phyloP scores from a whole-genome alignment of 2,797 vertebrate genomes.

The Buceros bicornis region DNA sequence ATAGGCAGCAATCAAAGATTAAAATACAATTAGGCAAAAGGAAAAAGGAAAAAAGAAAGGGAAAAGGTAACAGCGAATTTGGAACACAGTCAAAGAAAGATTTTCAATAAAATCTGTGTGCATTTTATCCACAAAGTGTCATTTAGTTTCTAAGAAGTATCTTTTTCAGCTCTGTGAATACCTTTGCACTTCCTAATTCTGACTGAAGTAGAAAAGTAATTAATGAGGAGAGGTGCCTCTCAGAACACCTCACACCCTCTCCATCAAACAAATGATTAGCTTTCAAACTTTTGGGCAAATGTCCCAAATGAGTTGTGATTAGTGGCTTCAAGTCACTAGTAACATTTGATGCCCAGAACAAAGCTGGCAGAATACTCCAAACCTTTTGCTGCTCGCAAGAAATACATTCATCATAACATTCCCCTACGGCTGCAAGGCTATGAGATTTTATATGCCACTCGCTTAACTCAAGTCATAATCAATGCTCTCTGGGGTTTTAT shows the following conservation, averaged over 20 bases:
- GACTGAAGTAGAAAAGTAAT: slow-evolving; percentile 8
- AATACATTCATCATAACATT: slow-evolving; percentile 60
- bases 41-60: neutral
- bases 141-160: slow-evolving; percentile 18
- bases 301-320: slow-evolving; percentile 28
- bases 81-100: neutral
- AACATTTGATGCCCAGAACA: slow-evolving; percentile 21
- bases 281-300: slow-evolving; percentile 42
- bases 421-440: neutral
- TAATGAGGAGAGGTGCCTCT: slow-evolving; percentile 5
- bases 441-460: slow-evolving; percentile 53
- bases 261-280: neutral
- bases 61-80: neutral
- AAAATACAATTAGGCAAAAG: neutral
- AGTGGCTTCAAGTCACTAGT: slow-evolving; percentile 16
- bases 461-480: slow-evolving; percentile 65
- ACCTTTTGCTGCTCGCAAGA: slow-evolving; percentile 40
- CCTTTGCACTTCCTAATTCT: slow-evolving; percentile 1
- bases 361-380: slow-evolving; percentile 52
- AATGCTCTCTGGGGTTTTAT: slow-evolving; percentile 51
- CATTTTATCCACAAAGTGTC: neutral
- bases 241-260: neutral
- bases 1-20: neutral
- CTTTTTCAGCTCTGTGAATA: slow-evolving; percentile 5
- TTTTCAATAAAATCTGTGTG: neutral